phyloP scores from a whole-genome alignment of 1,140 invertebrate genomes.

The Nymphalis io region DNA sequence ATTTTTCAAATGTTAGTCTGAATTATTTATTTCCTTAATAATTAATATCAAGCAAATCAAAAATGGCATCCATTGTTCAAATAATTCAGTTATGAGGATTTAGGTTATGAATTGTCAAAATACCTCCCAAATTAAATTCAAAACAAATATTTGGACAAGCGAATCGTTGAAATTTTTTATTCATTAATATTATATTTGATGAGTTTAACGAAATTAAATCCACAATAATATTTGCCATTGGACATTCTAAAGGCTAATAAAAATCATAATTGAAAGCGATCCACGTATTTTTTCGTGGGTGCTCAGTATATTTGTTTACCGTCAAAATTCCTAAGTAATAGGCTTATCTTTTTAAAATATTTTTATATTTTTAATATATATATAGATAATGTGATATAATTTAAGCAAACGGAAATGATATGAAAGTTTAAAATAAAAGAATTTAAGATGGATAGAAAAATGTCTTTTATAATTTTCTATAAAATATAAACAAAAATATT shows the following conservation, averaged over 20 bases:
- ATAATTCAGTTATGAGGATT: constrained; percentile 8
- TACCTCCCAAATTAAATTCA: not conserved
- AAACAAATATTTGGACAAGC: constrained; percentile 3
- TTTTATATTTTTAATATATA: too few species aligned
- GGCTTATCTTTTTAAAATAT: too few species aligned
- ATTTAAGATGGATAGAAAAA: too few species aligned
- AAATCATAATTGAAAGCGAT: not conserved
- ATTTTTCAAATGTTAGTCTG: too few species aligned
- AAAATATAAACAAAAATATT: too few species aligned
- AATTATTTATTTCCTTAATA: not conserved
- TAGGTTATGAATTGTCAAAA: not conserved
- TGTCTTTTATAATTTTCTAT: too few species aligned
- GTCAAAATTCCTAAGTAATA: too few species aligned
- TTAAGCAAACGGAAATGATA: too few species aligned
- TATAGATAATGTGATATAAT: too few species aligned
- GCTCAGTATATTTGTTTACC: too few species aligned
- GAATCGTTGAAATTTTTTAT: not conserved
- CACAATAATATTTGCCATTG: not conserved
- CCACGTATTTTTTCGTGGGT: too few species aligned
- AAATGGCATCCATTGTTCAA: not conserved
- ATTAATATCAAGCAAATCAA: not conserved
- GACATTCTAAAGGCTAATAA: not conserved
- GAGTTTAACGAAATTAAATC: not conserved
- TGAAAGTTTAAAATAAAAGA: too few species aligned
- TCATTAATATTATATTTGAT: not conserved